Evolutionary conservation across 2,113 vertebrate species (phyloP), one percentile per base, ranked within the genome.

Genomic region (Cryptotis parvus): DNA sequence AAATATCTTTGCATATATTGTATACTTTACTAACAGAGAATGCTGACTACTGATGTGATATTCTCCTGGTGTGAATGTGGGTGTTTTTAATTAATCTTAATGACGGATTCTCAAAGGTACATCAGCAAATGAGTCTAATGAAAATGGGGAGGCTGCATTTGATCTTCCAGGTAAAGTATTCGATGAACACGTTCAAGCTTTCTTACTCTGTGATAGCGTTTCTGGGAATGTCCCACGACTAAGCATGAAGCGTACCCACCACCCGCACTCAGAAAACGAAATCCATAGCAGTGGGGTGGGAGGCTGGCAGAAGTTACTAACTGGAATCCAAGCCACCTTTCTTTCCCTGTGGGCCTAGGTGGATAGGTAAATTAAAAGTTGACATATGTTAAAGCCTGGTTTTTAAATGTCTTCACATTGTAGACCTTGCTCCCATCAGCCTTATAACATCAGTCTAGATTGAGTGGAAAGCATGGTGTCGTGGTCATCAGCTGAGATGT

Each of bases 71-170:
- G 98, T 98, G 97, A 98, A 97, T 96, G 97, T 98, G 97, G 97
- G 97, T 98, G 97, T 98, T 96, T 98, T 96, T 98, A 97, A 98
- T 98, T 98, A 98, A 98, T 97, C 97, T 97, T 98, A 98, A 98
- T 98, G 98, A 98, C 97, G 98, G 97, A 98, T 97, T 98, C 97
- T 97, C 97, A 98, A 98, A 98, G 97, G 97, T 98, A 82, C 98
- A 94, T 97, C 98, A 95, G 96, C 98, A 97, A 98, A 98, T 97
- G 93, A 86, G 93, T 97, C 96, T 97, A 97, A 97, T 97, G 98
- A 98, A 80, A 96, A 97, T 97, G 81, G 96, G 97, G 97, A 98
- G 92, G 97, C 97, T 97, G 96, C 98, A 31, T 97, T 83, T 97
- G 97, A 98, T 70, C 58, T 91, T 76, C 95, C 97, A 98, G 98